Base-by-base conservation (phyloP, 2,888 invertebrate genomes). In the Ophraella communa region DNA sequence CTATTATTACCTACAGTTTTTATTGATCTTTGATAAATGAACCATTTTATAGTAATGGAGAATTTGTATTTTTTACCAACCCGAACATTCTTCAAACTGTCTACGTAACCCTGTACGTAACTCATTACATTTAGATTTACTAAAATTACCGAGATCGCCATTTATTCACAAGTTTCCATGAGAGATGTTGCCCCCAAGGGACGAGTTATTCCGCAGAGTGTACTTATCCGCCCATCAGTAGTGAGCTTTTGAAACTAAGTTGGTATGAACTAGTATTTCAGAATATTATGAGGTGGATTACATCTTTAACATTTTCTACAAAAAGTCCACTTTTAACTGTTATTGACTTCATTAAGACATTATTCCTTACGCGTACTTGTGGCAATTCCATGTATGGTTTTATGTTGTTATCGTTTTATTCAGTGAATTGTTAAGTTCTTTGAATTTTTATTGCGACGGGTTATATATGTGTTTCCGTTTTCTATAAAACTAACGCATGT, bases 341-440 rank as follows among this genome's bases (percentile, higher is more conserved):
- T 72, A 71, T 71, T 65, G 71, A 45, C 61, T 69, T 70, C 73
- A 71, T 73, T 71, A 71, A 73, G 73, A 70, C 70, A 70, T 73
- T 70, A 73, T 73, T 66, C 70, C 63, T 66, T 70, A 65, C 70
- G 66, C 70, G 70, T 70, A 68, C 24, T 53, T 59, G 54, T 45
- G 55, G 65, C 60, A 54, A 63, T 35, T 24, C 70, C 65, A 49
- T 65, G 62, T 68, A 65, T 61, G 70, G 67, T 42, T 44, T 62
- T 57, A 64, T 68, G 68, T 66, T 68, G 63, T 70, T 66, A 66
- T 70, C 64, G 20, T 45, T 45, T 45, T 45, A 21, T 21, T 11
- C 45, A 21, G 8, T n/a, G 21, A 21, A 45, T 45, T 45, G 45
- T 45, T 45, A 45, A 45, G 45, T 45, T 45, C 45, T 45, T 45